Evolutionary conservation across 2,888 invertebrate genomes (phyloP).

Genomic region (Athalia rosae): DNA sequence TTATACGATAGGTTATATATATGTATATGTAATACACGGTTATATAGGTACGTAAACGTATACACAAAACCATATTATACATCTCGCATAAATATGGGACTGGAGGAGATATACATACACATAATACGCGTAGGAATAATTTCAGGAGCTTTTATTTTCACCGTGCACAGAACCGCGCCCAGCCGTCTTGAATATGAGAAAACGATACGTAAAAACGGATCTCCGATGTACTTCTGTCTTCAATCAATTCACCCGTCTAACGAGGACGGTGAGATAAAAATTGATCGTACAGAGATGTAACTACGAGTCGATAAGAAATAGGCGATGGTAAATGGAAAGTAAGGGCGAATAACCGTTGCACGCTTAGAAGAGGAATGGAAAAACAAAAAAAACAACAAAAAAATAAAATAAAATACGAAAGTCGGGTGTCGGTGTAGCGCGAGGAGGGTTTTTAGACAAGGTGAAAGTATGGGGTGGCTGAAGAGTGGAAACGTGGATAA

Average conservation of each 20-base stretch:
- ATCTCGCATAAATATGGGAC: conserved; percentile 16
- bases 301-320: too few species aligned
- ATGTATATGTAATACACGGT: conserved; percentile 16
- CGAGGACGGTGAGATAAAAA: too few species aligned
- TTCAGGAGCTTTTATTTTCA: conserved; percentile 32
- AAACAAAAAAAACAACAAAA: not conserved
- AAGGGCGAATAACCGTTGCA: too few species aligned
- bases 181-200: not conserved
- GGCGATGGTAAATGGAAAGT: too few species aligned
- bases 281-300: too few species aligned
- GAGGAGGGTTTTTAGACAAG: not conserved
- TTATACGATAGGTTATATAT: conserved; percentile 2
- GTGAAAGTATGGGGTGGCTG: not conserved
- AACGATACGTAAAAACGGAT: not conserved
- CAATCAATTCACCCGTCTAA: too few species aligned
- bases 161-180: not conserved
- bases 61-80: not conserved
- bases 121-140: conserved; percentile 19
- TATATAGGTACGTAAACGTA: not conserved
- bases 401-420: conserved; percentile 25
- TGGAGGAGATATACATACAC: conserved; percentile 10
- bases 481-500: conserved; percentile 19
- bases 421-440: conserved; percentile 2
- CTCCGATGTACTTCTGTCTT: too few species aligned
- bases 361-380: conserved; percentile 2